Base-by-base conservation (phyloP, 2,797 vertebrate genomes). In the Sebastes matsubarae region DNA sequence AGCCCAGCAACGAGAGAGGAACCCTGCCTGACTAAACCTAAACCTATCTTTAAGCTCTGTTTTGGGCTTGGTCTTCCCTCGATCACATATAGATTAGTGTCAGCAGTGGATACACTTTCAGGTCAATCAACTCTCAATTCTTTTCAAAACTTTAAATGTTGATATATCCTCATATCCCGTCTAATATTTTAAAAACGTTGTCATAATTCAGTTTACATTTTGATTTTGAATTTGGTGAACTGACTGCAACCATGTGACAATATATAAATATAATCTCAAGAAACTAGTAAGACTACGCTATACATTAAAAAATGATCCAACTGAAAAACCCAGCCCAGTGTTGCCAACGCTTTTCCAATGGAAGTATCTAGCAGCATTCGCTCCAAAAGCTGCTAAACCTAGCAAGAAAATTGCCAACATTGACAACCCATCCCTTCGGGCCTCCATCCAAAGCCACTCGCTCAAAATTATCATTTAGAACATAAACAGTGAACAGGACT, bases 1-100 rank as follows among this genome's bases (percentile, higher is more conserved):
- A 82, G 60, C 67, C 58, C 71, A 57, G 60, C 86, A 68, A 84
- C 63, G 58, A 83, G 12, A 58, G 63, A 67, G 46, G 20, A 65
- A 29, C 1, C 34, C 34, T 61, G 65, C 57, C 66, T 34, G 27
- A 55, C 38, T 22, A 55, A 73, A 79, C 60, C 57, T 57, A n/a
- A 73, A 79, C 60, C 46, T 57, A n/a, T 79, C 75, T 58, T 81
- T 72, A 57, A 12, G 29, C 25, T n/a, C 36, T 75, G 27, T 34
- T 77, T 79, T 65, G 20, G 32, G 25, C 1, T 76, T 38, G 30
- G 46, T n/a, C 63, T 29, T 77, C 18, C 42, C 20, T 34, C 12
- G 1, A 10, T 83, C 72, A 71, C 4, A 65, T 25, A 22, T 30
- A 73, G 30, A 60, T 7, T 4, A 8, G 25, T 27, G 61, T 67